These are phyloP conservation scores for Dendrophyllia cribrosa DNA, from an alignment of 64 coral and sea anemone genomes.

Conservation along the genomic window DNA sequence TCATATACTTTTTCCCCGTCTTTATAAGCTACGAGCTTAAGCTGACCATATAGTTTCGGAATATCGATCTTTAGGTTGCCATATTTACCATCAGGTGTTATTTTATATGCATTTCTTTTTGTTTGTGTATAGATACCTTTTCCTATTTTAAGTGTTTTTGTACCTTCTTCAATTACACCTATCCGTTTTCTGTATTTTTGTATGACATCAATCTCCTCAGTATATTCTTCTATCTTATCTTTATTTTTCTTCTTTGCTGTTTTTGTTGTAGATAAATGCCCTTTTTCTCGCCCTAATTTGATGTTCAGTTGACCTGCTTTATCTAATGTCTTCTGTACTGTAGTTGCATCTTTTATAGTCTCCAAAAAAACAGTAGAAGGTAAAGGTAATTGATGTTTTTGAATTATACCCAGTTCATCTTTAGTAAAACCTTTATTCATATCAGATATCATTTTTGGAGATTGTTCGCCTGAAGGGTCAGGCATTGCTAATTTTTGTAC, in stretches of 20 bases:
- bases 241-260: too few relatives aligned
- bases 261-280: neutral
- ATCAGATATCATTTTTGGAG: too few relatives aligned
- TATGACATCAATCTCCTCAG: too few relatives aligned
- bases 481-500: too few relatives aligned
- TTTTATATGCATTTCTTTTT: neutral
- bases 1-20: neutral
- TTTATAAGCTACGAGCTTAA: neutral
- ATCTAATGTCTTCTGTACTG: neutral
- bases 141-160: too few relatives aligned
- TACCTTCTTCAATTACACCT: too few relatives aligned
- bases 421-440: too few relatives aligned
- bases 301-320: neutral
- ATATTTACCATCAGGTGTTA: neutral
- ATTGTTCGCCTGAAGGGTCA: too few relatives aligned
- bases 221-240: too few relatives aligned
- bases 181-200: too few relatives aligned
- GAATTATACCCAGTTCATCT: too few relatives aligned
- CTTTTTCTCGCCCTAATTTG: neutral
- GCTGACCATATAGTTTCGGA: neutral
- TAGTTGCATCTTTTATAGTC: neutral
- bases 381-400: too few relatives aligned
- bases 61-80: neutral
- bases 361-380: neutral
- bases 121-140: neutral